Evolutionary conservation across 2,113 vertebrate species (phyloP).

Genomic region (Brachionichthys hirsutus): DNA sequence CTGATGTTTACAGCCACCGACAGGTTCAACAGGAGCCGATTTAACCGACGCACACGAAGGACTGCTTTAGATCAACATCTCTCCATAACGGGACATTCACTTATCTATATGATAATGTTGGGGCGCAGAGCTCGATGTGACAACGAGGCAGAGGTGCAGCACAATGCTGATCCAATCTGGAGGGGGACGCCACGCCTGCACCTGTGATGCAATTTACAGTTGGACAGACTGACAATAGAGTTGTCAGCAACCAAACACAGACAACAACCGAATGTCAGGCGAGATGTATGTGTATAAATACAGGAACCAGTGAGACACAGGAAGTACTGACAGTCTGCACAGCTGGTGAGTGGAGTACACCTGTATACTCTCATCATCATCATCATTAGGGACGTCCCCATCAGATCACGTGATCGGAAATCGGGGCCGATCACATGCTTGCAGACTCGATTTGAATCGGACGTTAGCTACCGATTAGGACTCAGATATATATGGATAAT

Average conservation of each 20-base stretch:
- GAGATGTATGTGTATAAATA: slow-evolving; percentile 31
- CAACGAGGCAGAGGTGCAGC: slow-evolving; percentile 52
- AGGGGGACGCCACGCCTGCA: slow-evolving; percentile 37
- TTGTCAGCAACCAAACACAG: slow-evolving; percentile 50
- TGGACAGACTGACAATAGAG: slow-evolving; percentile 55
- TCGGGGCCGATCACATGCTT: too few species aligned
- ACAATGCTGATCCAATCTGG: slow-evolving; percentile 72
- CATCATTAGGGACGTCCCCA: too few species aligned
- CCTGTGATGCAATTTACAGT: slow-evolving; percentile 39
- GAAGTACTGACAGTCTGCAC: slow-evolving; percentile 35
- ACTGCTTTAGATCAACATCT: slow-evolving; percentile 57
- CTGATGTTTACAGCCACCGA: slow-evolving; percentile 20
- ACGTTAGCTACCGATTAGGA: too few species aligned
- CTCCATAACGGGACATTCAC: slow-evolving; percentile 64
- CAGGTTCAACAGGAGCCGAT: slow-evolving; percentile 43
- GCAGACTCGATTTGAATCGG: too few species aligned
- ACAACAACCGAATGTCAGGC: slow-evolving; percentile 49
- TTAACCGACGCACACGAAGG: slow-evolving; percentile 55
- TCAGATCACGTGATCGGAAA: too few species aligned
- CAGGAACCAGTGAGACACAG: slow-evolving; percentile 27
- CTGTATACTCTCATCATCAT: too few species aligned
- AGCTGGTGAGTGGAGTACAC: slow-evolving; percentile 7
- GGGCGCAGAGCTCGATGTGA: slow-evolving; percentile 55
- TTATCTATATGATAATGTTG: slow-evolving; percentile 80
- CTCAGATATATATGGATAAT: too few species aligned